These are phyloP conservation scores for Solenopsis invicta DNA, from an alignment of 1,140 invertebrate genomes.

Conservation along the genomic window DNA sequence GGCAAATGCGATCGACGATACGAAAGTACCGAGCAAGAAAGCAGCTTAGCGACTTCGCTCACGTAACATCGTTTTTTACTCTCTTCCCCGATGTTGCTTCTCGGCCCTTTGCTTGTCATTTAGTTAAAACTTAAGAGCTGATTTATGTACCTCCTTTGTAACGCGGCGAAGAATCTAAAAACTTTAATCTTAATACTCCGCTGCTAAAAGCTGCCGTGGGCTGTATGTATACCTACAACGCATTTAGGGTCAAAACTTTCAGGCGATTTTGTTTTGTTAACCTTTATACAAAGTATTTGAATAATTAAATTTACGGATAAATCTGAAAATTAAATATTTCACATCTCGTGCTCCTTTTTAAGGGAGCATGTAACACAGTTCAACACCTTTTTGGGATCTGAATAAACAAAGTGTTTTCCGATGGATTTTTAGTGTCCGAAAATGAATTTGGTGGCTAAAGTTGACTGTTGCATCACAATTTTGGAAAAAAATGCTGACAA, in stretches of 20 bases:
- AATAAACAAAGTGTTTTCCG: no score
- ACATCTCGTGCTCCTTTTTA: no score
- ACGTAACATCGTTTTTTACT: constrained; percentile 51
- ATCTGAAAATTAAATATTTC: constrained; percentile 6
- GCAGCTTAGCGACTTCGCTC: constrained; percentile 42
- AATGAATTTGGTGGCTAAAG: no score
- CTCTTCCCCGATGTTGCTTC: not conserved
- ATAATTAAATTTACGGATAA: not conserved
- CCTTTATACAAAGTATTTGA: not conserved
- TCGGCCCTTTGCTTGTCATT: constrained; percentile 36
- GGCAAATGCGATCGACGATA: constrained; percentile 26
- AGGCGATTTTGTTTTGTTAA: constrained; percentile 9
- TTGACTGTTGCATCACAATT: no score
- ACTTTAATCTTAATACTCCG: constrained; percentile 36
- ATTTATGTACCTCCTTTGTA: constrained; percentile 45
- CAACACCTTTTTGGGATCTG: no score
- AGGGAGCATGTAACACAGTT: no score
- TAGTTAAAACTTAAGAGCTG: constrained; percentile 58
- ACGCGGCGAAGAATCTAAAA: constrained; percentile 37
- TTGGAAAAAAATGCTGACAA: no score
- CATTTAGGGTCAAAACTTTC: constrained; percentile 9
- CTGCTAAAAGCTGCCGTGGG: constrained; percentile 5
- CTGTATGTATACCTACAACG: not conserved
- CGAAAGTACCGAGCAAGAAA: constrained; percentile 12
- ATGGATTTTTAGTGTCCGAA: no score